These are phyloP conservation scores for Apamea crenata DNA, from an alignment of 2,888 invertebrate genomes.

Conservation along the genomic window DNA sequence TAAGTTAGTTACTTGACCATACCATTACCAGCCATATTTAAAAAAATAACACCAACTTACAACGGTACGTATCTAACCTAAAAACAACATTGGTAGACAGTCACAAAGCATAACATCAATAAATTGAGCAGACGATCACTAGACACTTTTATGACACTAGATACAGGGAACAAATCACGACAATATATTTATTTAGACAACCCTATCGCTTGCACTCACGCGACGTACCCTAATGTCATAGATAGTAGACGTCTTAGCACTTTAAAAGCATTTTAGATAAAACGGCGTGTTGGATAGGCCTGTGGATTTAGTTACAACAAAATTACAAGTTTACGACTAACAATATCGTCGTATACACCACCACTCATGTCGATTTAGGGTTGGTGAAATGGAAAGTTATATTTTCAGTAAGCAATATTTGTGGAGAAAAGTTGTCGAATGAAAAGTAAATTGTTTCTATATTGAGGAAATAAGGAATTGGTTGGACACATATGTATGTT, in stretches of 20 bases:
- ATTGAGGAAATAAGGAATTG: neutral
- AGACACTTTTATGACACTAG: constrained; percentile 84
- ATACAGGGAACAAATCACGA: constrained; percentile 82
- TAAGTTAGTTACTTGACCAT: neutral
- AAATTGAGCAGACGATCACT: constrained; percentile 79
- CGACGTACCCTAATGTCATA: constrained; percentile 70
- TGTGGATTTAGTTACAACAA: constrained; percentile 85
- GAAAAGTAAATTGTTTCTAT: neutral
- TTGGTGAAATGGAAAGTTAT: constrained; percentile 37
- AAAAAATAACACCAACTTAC: neutral
- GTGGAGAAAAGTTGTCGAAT: neutral
- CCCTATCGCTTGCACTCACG: constrained; percentile 67
- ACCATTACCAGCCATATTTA: neutral
- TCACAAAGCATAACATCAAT: constrained; percentile 76
- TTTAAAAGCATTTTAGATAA: constrained; percentile 88
- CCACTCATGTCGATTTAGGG: constrained; percentile 74
- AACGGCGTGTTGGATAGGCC: constrained; percentile 79
- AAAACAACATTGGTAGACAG: constrained; percentile 55
- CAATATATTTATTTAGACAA: constrained; percentile 81
- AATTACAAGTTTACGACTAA: constrained; percentile 86
- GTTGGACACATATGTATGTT: neutral
- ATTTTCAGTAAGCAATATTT: neutral
- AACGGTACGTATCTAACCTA: constrained; percentile 9
- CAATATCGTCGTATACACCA: constrained; percentile 81
- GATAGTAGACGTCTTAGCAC: constrained; percentile 80